Conservation (phyloP, 2,113 vertebrate genomes). For the Macrotis lagotis region DNA sequence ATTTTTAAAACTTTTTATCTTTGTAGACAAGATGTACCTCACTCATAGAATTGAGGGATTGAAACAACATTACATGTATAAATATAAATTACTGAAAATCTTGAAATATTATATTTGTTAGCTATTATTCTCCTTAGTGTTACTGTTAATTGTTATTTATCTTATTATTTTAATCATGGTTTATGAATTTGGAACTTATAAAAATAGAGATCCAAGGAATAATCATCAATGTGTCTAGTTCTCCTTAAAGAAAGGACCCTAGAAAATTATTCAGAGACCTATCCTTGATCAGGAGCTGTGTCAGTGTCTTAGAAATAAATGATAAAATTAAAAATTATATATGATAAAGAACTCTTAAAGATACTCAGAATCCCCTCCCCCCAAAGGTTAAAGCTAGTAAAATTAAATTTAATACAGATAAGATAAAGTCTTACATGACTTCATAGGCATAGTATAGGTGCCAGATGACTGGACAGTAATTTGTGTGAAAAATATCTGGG, state of each 20-base stretch:
- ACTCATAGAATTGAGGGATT: neutral
- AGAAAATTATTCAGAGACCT: neutral
- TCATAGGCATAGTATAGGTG: neutral
- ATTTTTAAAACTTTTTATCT: neutral
- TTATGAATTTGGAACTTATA: neutral
- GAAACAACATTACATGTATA: neutral
- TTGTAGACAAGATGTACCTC: neutral
- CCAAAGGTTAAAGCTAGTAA: neutral
- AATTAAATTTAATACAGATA: neutral
- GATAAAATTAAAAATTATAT: neutral
- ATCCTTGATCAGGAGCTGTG: neutral
- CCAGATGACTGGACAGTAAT: neutral
- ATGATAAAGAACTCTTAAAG: neutral
- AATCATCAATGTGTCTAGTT: neutral
- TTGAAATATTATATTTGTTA: neutral
- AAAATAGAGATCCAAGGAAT: neutral
- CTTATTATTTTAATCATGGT: neutral
- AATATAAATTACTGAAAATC: neutral
- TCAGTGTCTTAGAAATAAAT: neutral
- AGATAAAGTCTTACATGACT: neutral
- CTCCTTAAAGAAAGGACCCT: neutral
- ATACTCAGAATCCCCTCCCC: neutral
- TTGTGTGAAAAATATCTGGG: neutral
- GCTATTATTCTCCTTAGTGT: neutral
- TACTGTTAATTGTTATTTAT: neutral